Evolutionary conservation across 2,797 vertebrate genomes (phyloP).

Genomic region (Fratercula arctica): DNA sequence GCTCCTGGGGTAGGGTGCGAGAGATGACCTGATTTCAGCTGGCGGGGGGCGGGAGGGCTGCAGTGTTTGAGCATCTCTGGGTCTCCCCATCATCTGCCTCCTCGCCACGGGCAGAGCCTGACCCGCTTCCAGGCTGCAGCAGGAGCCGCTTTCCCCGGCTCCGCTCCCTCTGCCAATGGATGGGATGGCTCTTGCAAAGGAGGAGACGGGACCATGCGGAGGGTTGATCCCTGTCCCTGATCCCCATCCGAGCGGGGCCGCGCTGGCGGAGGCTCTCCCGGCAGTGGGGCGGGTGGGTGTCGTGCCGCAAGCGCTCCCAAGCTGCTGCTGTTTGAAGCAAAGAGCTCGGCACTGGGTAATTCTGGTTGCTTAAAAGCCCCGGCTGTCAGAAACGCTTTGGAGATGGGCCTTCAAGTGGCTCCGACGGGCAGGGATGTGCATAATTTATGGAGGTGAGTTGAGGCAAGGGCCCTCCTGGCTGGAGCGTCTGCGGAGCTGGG

Average conservation of each 20-base stretch:
- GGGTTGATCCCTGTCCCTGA: neutral
- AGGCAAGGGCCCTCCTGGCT: neutral
- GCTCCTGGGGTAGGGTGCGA: neutral
- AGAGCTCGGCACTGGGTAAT: conserved; percentile 17
- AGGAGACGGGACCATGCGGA: neutral
- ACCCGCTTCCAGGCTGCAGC: neutral
- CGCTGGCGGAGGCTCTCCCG: rapidly evolving
- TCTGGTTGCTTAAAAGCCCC: conserved; percentile 65
- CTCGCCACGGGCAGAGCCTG: neutral
- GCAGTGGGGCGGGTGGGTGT: neutral
- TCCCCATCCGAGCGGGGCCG: rapidly evolving
- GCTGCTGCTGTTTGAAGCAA: conserved; percentile 1
- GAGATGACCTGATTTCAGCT: neutral
- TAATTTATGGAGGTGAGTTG: conserved; percentile 62
- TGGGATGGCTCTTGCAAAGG: neutral
- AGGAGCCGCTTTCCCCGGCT: neutral
- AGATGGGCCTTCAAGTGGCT: conserved; percentile 54
- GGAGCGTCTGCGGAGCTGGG: neutral
- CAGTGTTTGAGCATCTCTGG: neutral
- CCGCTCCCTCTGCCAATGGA: rapidly evolving
- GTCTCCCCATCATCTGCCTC: neutral
- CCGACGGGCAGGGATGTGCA: conserved; percentile 13
- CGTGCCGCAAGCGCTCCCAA: neutral
- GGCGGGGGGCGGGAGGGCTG: neutral
- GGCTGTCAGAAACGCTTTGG: conserved; percentile 69